Conservation (phyloP, 2,888 invertebrate genomes). For the Thymelicus acteon region DNA sequence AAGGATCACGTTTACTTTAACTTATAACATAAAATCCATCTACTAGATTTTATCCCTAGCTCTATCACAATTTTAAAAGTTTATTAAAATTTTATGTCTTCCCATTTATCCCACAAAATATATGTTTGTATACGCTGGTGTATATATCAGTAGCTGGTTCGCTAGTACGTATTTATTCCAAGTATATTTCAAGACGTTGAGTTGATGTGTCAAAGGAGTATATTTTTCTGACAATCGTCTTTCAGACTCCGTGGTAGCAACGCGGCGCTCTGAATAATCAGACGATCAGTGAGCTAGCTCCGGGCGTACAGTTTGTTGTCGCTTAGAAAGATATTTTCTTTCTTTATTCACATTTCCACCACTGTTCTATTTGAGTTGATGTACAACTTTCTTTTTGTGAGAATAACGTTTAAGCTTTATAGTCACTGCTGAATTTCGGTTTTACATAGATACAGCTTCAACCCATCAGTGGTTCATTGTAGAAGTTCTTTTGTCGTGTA, state of each 20-base stretch:
- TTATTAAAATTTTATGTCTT: no score
- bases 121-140: no score
- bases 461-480: not conserved
- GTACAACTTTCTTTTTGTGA: conserved; percentile 12
- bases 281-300: conserved; percentile 7
- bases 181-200: conserved; percentile 1
- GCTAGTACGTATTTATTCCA: not conserved
- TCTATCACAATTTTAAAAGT: no score
- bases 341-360: conserved; percentile 14
- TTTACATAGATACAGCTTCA: not conserved
- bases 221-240: conserved; percentile 4
- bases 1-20: no score
- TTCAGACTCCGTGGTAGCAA: not conserved
- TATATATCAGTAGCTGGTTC: no score
- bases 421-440: not conserved
- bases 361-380: conserved; percentile 10
- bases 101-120: no score
- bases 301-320: conserved; percentile 11
- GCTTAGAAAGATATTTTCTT: conserved; percentile 10
- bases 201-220: conserved; percentile 6
- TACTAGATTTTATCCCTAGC: no score
- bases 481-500: no score
- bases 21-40: no score
- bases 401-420: conserved; percentile 4
- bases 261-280: conserved; percentile 14